phyloP scores from a whole-genome alignment of 2,888 invertebrate species.

The Ophonus ardosiacus region DNA sequence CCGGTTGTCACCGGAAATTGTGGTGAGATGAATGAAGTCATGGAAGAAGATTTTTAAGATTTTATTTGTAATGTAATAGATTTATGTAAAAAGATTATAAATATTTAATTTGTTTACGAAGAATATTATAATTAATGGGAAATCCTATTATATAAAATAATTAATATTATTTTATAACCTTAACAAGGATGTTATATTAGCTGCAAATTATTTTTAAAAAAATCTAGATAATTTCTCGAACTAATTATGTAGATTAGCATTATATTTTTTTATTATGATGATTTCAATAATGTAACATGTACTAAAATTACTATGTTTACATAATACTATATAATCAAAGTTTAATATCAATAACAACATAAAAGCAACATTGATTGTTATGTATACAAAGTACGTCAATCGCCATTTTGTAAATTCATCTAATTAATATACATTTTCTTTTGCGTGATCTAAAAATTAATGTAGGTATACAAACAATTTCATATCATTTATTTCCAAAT shows the following conservation, averaged over 20 bases:
- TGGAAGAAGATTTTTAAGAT: neutral
- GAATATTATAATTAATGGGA: neutral
- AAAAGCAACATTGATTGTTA: neutral
- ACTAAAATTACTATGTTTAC: conserved; percentile 20
- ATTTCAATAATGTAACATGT: neutral
- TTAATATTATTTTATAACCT: neutral
- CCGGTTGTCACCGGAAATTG: conserved; percentile 35
- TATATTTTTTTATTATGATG: neutral
- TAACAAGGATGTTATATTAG: neutral
- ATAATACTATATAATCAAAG: conserved; percentile 24
- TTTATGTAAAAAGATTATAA: neutral
- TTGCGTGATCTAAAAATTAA: conserved; percentile 14
- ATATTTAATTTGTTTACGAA: neutral
- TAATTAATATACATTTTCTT: conserved; percentile 15
- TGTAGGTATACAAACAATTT: neutral
- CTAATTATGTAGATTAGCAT: too few species aligned
- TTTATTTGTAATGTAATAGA: neutral
- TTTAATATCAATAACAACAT: conserved; percentile 2
- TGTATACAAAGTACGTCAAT: conserved; percentile 38
- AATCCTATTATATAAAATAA: neutral
- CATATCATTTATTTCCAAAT: too few species aligned
- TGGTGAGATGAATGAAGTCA: conserved; percentile 24
- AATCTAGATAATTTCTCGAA: neutral
- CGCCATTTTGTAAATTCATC: conserved; percentile 30
- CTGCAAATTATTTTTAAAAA: neutral